Percentiles rank a stretch among this genome's conserved stretches.
phyloP scores from a whole-genome alignment of 2,113 vertebrate species.

The Motacilla tschutschensis region DNA sequence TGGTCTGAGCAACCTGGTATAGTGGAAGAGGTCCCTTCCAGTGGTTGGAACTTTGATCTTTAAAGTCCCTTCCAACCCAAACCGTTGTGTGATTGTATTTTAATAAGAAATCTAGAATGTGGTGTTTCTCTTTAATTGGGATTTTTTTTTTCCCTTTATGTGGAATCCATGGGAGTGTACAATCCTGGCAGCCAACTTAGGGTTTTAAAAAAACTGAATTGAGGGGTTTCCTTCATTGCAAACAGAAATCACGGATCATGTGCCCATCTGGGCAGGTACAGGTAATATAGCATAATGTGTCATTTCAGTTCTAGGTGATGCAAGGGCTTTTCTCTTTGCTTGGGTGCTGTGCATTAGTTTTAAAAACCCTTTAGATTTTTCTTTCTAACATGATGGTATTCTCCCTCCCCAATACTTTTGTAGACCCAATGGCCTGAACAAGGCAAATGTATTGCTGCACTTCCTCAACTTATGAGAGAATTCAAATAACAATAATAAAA shows the following conservation, averaged over 20 bases:
- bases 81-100: not conserved
- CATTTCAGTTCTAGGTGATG: not conserved
- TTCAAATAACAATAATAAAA: conserved; percentile 36
- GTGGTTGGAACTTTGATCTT: not conserved
- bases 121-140: fast-evolving
- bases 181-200: not conserved
- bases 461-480: not conserved
- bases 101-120: not conserved
- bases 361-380: not conserved
- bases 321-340: not conserved
- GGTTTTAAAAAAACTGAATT: not conserved
- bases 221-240: not conserved
- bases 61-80: not conserved
- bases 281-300: not conserved
- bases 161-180: not conserved
- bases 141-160: not conserved
- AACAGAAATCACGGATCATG: not conserved
- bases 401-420: not conserved
- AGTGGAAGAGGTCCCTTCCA: not conserved
- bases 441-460: not conserved
- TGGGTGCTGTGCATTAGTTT: not conserved
- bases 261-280: not conserved
- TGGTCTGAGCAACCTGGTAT: not conserved
- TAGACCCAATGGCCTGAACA: not conserved
- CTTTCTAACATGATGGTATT: not conserved